phyloP scores from a whole-genome alignment of 2,888 invertebrate species.

The Synergus gifuensis region DNA sequence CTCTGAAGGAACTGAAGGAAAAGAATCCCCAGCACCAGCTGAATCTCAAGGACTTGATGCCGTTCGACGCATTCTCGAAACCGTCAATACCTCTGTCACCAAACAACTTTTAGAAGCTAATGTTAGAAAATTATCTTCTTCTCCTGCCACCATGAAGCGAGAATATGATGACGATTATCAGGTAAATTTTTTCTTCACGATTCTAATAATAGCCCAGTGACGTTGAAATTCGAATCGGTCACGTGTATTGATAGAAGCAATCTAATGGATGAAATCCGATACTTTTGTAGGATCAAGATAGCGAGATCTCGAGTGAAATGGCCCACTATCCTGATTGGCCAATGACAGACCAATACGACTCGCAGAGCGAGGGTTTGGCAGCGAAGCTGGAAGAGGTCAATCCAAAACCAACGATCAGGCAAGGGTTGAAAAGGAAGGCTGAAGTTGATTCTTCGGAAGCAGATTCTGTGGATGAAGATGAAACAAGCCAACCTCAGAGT shows the following conservation, averaged over 20 bases:
- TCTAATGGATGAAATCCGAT: not conserved
- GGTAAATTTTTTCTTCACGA: constrained; percentile 52
- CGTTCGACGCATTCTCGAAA: constrained; percentile 86
- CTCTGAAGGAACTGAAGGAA: constrained; percentile 82
- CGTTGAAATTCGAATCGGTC: not conserved
- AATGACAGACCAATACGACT: constrained; percentile 71
- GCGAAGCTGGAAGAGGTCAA: constrained; percentile 86
- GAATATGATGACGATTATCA: constrained; percentile 74
- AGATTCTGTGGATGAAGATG: constrained; percentile 80
- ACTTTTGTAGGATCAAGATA: constrained; percentile 84
- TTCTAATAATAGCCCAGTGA: not conserved
- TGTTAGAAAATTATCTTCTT: constrained; percentile 83
- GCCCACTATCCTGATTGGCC: constrained; percentile 71
- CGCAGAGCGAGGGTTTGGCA: constrained; percentile 86
- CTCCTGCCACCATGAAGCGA: constrained; percentile 77
- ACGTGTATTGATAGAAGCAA: not conserved
- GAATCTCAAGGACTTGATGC: constrained; percentile 81
- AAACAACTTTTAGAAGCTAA: constrained; percentile 86
- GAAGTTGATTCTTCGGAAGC: constrained; percentile 65
- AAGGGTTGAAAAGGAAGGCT: constrained; percentile 63
- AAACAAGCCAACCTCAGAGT: constrained; percentile 79
- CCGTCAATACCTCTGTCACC: constrained; percentile 87
- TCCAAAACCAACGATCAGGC: constrained; percentile 57
- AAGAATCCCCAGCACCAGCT: constrained; percentile 70
- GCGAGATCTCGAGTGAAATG: constrained; percentile 75